Base-by-base conservation (phyloP, 2,113 vertebrate genomes). In the Columbina picui region DNA sequence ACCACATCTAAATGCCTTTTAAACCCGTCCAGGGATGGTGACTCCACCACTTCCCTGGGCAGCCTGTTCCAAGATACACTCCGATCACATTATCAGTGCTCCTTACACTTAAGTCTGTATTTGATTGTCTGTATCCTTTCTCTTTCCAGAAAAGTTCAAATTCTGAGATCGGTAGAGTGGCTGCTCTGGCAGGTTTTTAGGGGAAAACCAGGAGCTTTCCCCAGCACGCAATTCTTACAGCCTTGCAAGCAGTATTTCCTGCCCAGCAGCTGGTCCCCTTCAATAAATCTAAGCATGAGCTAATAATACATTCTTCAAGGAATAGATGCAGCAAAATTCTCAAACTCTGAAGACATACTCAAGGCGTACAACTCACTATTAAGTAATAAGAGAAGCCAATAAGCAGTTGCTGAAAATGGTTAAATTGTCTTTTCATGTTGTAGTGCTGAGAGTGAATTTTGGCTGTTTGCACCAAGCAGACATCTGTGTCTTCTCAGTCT, bases 401-500 rank as follows among this genome's bases (percentile, higher is more conserved):
- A 57, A 80, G 55, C 49, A 78, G 70, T 45, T 69, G 57, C 65
- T 94, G 56, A 93, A 91, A 96, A 86, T 14, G 12, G 43, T 79
- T 70, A 87, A 87, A 84, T 57, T 83, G 49, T 17, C 3, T 2
- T 89, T 93, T 85, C 55, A 73, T 83, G 19, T 38, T 75, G n/a
- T 21, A 94, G 70, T 41, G 75, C 49, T 3, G 3, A 38, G 53
- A 50, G 25, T 16, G 32, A 80, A 81, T 85, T 82, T 49, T 9
- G 41, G 59, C 63, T 91, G 49, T 39, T 93, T 14, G 14, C 34
- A 88, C 57, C 55, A 94, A 67, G 80, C 23, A 89, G 84, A 76
- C 85, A 93, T 95, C 81, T 94, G 73, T 19, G 36, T 85, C 84
- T 90, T 49, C 90, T 88, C 81, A 90, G 38, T 38, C 64, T 70